Evolutionary conservation across 2,888 invertebrate species (phyloP).

Genomic region (Aporophyla lueneburgensis): DNA sequence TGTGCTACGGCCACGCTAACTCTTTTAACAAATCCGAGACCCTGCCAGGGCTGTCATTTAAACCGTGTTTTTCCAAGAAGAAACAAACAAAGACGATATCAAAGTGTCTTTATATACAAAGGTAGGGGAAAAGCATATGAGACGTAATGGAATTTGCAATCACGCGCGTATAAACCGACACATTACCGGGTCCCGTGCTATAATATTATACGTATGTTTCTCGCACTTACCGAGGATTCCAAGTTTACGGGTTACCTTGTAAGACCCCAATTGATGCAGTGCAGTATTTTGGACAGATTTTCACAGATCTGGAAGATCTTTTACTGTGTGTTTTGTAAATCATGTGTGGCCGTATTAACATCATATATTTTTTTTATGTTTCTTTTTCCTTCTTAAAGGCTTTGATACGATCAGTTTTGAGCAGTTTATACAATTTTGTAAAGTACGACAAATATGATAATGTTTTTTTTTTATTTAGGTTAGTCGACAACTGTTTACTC

Average conservation of each 20-base stretch:
- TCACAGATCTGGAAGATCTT: too few species aligned
- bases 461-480: too few species aligned
- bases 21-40: too few species aligned
- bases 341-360: not conserved
- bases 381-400: not conserved
- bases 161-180: conserved; percentile 57
- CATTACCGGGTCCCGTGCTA: conserved; percentile 38
- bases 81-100: not conserved
- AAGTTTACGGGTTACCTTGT: conserved; percentile 14
- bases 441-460: not conserved
- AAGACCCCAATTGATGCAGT: conserved; percentile 1
- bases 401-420: not conserved
- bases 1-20: too few species aligned
- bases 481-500: too few species aligned
- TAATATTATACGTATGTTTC: conserved; percentile 41
- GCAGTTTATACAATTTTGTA: not conserved
- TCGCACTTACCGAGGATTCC: conserved; percentile 7
- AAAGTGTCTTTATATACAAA: conserved; percentile 19
- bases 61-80: not conserved
- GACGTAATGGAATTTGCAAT: conserved; percentile 66
- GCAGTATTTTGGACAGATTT: not conserved
- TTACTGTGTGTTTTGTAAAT: not conserved
- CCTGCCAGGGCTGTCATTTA: too few species aligned
- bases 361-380: not conserved
- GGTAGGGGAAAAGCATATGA: conserved; percentile 30